Evolutionary conservation across 2,797 vertebrate species (phyloP).

Genomic region (Selene dorsalis): DNA sequence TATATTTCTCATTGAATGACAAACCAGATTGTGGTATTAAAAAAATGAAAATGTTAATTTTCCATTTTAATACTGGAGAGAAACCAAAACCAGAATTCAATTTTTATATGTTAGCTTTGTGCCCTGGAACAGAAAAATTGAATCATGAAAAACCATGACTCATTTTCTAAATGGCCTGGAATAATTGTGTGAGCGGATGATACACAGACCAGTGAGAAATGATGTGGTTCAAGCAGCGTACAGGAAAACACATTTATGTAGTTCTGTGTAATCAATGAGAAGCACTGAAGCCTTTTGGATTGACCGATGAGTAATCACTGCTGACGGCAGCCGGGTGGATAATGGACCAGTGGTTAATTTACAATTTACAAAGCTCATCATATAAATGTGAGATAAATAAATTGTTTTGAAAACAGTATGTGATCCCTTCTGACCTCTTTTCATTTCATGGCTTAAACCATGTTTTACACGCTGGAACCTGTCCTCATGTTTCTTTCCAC

Average conservation of each 20-base stretch:
- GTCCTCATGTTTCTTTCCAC: conserved; percentile 4
- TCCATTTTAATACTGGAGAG: conserved; percentile 1
- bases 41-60: conserved; percentile 4
- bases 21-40: conserved; percentile 1
- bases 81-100: conserved; percentile 15
- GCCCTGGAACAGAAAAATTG: conserved; percentile 1
- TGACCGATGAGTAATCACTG: conserved; percentile 64
- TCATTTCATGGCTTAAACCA: conserved; percentile 39
- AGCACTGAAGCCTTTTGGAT: conserved; percentile 46
- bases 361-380: conserved; percentile 46
- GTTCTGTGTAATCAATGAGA: conserved; percentile 54
- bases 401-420: conserved; percentile 21
- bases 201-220: conserved; percentile 41
- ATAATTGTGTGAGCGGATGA: conserved; percentile 36
- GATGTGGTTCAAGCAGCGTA: conserved; percentile 33
- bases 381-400: conserved; percentile 55
- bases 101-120: conserved; percentile 9
- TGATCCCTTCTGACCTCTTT: conserved; percentile 39
- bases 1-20: background rate
- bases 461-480: conserved; percentile 1
- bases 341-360: conserved; percentile 43
- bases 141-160: background rate
- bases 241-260: conserved; percentile 46
- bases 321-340: conserved; percentile 24
- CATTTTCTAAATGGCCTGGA: conserved; percentile 34